Evolutionary conservation across 2,797 vertebrate species (phyloP), one percentile per base, ranked within the genome.

Genomic region (Anguilla marmorata): DNA sequence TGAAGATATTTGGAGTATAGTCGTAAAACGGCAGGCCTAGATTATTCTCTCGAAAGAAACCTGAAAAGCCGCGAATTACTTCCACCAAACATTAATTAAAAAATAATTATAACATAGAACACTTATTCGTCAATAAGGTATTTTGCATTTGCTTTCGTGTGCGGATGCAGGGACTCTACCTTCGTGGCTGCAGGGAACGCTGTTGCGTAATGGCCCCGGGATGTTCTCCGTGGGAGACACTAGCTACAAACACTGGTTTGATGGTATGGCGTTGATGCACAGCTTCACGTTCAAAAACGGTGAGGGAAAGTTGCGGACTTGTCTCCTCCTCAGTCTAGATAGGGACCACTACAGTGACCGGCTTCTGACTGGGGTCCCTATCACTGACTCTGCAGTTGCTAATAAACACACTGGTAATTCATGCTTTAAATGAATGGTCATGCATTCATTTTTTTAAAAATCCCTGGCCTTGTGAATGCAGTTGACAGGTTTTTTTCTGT

Each of bases 221-320:
- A 96, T 97, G 76, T 98, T 99, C 92, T 95, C 94, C 0, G 91
- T 99, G 54, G 98, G 98, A 1, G 92, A 95, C 27, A 95, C 92
- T 0, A 90, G 90, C 12, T 99, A 98, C 92, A 98, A 97, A 93
- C 98, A 99, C 89, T 99, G 98, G 98, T 99, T 99, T 27, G 98
- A 99, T 6, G 98, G 98, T 85, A 89, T 99, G 95, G 96, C 98
- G 0, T 93, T 99, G 83, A 92, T 99, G 88, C 98, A 99, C 92
- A 98, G 96, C 92, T 99, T 99, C 92, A 96, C 97, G 9, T 97
- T 99, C 90, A 93, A 92, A 90, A 91, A 97, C 0, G 98, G 98
- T 99, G 93, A 94, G 90, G 52, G 37, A 30, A 45, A 50, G 74
- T 12, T 52, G 19, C 37, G 21, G 3, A 60, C 7, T 14, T 85